A percentile compares a stretch with the other conserved stretches of the same genome.
Conservation (phyloP, 2,113 vertebrate species). For the Lucifuga dentata region DNA sequence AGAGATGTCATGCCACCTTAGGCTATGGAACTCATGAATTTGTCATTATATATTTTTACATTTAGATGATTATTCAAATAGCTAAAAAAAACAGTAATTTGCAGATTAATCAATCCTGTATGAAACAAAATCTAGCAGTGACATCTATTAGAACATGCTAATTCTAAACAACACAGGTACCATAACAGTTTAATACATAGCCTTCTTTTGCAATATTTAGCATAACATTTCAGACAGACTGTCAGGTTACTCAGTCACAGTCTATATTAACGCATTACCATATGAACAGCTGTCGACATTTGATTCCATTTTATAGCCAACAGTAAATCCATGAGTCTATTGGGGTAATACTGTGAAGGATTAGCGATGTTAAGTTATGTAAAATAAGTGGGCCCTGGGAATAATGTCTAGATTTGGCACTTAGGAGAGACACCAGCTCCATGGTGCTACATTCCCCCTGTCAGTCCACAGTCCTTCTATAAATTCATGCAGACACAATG, state of each 20-base stretch:
- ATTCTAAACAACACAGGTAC: too few species aligned
- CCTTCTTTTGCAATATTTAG: neutral
- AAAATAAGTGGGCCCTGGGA: slow-evolving; percentile 47
- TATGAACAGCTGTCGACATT: slow-evolving; percentile 38
- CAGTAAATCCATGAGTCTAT: slow-evolving; percentile 8
- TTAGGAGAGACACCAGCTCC: slow-evolving; percentile 60
- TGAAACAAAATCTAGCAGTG: too few species aligned
- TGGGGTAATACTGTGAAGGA: slow-evolving; percentile 27
- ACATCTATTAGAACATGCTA: too few species aligned
- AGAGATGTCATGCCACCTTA: too few species aligned
- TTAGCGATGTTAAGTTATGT: slow-evolving; percentile 52
- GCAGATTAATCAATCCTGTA: too few species aligned
- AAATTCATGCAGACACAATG: slow-evolving; percentile 41
- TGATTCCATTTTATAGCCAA: slow-evolving; percentile 10
- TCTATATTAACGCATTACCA: slow-evolving; percentile 23
- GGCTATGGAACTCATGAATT: too few species aligned
- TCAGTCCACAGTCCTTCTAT: slow-evolving; percentile 41
- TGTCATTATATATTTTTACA: too few species aligned
- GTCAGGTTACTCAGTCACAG: neutral
- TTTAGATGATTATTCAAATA: too few species aligned
- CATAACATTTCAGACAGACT: slow-evolving; percentile 2
- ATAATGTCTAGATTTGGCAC: slow-evolving; percentile 66
- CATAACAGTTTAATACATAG: neutral
- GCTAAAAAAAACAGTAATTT: too few species aligned
- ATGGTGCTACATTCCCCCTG: slow-evolving; percentile 41